Conservation (phyloP, 2,888 invertebrate species). For the Sabellastarte sp. region DNA sequence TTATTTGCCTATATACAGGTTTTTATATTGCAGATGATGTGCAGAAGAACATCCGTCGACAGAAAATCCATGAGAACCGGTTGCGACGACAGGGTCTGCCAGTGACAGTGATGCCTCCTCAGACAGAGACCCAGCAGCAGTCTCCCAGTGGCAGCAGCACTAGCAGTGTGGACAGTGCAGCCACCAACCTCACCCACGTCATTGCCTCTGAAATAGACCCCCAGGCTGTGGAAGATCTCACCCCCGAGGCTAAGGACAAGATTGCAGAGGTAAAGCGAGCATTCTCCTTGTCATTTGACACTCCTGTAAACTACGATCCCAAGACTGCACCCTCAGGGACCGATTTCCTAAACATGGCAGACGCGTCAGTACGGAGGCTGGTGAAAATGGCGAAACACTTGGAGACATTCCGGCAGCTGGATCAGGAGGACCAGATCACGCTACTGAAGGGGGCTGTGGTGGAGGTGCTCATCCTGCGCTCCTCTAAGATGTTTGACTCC, state of each 20-base stretch:
- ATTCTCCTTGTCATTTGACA: conserved; percentile 25
- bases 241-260: background rate
- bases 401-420: conserved; percentile 83
- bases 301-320: conserved; percentile 14
- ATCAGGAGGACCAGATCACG: conserved; percentile 84
- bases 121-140: background rate
- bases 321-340: conserved; percentile 40
- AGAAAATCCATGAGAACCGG: conserved; percentile 51
- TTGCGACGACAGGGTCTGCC: conserved; percentile 36
- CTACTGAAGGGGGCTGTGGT: conserved; percentile 41
- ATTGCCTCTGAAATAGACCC: background rate
- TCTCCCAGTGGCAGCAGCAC: background rate
- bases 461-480: conserved; percentile 52
- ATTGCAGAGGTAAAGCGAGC: conserved; percentile 13
- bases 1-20: too few species aligned
- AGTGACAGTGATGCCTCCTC: background rate
- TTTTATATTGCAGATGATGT: conserved; percentile 49
- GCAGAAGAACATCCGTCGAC: conserved; percentile 45
- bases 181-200: background rate
- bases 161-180: background rate
- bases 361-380: conserved; percentile 61
- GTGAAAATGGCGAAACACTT: conserved; percentile 74
- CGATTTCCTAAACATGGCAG: conserved; percentile 52
- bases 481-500: conserved; percentile 48
- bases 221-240: background rate